Conservation (phyloP, 1,140 invertebrate genomes). For the Apis cerana region DNA sequence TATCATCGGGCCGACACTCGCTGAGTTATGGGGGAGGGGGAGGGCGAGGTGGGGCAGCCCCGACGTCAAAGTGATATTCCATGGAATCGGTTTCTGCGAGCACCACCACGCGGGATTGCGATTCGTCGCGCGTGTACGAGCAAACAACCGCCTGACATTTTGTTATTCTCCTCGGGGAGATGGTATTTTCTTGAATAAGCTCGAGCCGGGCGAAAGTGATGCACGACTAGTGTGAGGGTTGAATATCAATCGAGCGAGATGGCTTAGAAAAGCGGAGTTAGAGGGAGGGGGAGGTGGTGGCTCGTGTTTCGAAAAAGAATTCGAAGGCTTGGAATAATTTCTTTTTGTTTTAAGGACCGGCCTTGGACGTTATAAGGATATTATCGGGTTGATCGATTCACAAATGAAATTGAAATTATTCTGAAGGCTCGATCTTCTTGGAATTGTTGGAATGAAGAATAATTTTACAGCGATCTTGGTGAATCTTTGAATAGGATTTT, state of each 20-base stretch:
- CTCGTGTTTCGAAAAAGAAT: background rate
- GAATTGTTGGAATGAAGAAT: no score
- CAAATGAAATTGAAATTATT: no score
- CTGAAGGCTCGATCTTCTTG: no score
- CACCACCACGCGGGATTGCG: slow-evolving; percentile 44
- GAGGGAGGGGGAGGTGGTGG: no score
- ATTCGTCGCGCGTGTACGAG: background rate
- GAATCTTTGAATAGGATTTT: no score
- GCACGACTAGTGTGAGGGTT: background rate
- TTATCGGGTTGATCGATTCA: no score
- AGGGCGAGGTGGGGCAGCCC: background rate
- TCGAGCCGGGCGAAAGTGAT: background rate
- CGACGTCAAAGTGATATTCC: slow-evolving; percentile 54
- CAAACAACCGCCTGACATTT: slow-evolving; percentile 5
- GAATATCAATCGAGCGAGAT: slow-evolving; percentile 4
- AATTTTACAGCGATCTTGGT: no score
- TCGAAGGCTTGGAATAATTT: background rate
- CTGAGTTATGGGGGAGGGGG: slow-evolving; percentile 54
- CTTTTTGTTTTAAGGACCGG: background rate
- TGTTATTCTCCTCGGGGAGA: background rate
- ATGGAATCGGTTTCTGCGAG: slow-evolving; percentile 48
- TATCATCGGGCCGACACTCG: slow-evolving; percentile 59
- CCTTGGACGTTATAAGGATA: no score
- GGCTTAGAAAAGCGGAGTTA: background rate
- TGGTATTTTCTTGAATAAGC: slow-evolving; percentile 11